Base-by-base conservation (phyloP, 2,113 vertebrate species). In the Pomatostomus ruficeps region DNA sequence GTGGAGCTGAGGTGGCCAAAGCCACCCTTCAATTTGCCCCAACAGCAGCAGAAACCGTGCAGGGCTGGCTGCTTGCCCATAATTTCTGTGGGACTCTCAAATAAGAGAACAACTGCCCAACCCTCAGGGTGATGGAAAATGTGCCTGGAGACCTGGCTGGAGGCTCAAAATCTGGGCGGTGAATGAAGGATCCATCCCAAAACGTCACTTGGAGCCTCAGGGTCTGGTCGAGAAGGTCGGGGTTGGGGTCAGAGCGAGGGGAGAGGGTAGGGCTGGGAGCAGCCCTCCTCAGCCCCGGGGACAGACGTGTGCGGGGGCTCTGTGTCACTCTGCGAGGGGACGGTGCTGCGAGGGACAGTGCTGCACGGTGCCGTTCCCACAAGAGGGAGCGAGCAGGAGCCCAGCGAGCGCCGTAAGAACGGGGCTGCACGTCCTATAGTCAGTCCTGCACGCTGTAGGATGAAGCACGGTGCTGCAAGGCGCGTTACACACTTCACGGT, bases 41-140 rank as follows among this genome's bases (percentile, higher is more conserved):
- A 12, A 6, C 36, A 31, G 52, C 26, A 55, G 42, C 46, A 33
- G 42, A 6, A 65, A 16, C 12, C 2, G 7, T 3, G 15, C 45
- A 6, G 26, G 31, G 31, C 43, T 57, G 59, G 4, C 24, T 0
- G 0, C 18, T 40, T 10, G 42, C 7, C 26, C 1, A 0, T 6
- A 28, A 12, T 15, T 22, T 36, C n/a, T 7, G 12, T 1, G 8
- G 33, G 18, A 4, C 10, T 24, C 15, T 29, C 7, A 29, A 49
- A 21, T 5, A 8, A 2, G 3, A 46, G 26, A 62, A 10, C n/a
- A 28, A 33, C 43, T n/a, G n/a, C n/a, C n/a, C n/a, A n/a, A n/a
- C n/a, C n/a, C n/a, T n/a, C n/a, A n/a, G n/a, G 31, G 45, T 0
- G 9, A 14, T 13, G 54, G 72, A 33, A 75, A 87, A 57, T 0